These are phyloP conservation scores for Astur gentilis DNA, from an alignment of 2,113 vertebrate species.

Conservation along the genomic window DNA sequence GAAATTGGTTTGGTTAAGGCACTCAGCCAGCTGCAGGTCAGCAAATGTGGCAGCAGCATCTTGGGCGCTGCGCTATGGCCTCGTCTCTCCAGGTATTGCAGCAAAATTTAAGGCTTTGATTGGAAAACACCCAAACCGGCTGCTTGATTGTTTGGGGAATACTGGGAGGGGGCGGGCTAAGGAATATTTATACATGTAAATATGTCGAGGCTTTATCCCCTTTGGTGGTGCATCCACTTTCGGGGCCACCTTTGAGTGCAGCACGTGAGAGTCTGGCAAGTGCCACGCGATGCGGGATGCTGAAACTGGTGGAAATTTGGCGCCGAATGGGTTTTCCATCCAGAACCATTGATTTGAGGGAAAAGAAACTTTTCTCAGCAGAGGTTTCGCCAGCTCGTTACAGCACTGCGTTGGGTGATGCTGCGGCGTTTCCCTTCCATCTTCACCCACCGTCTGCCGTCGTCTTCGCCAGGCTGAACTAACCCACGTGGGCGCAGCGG, in stretches of 20 bases:
- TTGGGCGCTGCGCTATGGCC: accelerated
- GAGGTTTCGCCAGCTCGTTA: neutral
- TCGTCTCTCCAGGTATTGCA: accelerated
- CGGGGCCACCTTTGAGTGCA: neutral
- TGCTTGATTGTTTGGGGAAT: neutral
- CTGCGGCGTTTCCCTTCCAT: accelerated
- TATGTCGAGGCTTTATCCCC: accelerated
- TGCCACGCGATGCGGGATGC: accelerated
- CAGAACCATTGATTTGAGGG: accelerated
- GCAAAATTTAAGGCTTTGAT: accelerated
- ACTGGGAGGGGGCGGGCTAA: too few relatives aligned
- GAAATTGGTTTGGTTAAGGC: accelerated
- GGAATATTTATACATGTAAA: neutral
- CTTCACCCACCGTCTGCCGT: accelerated
- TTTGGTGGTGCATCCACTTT: neutral
- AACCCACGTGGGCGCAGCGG: accelerated
- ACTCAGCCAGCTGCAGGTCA: neutral
- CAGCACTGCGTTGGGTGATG: accelerated
- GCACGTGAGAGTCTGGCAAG: accelerated
- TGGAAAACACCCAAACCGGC: neutral
- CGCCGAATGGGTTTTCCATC: neutral
- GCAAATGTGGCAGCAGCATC: accelerated
- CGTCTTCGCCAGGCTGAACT: accelerated
- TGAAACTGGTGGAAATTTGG: neutral
- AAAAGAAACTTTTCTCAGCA: neutral